Evolutionary conservation across 2,113 vertebrate genomes (phyloP), one percentile per base, ranked within the genome.

Genomic region (Acrocephalus kingi): DNA sequence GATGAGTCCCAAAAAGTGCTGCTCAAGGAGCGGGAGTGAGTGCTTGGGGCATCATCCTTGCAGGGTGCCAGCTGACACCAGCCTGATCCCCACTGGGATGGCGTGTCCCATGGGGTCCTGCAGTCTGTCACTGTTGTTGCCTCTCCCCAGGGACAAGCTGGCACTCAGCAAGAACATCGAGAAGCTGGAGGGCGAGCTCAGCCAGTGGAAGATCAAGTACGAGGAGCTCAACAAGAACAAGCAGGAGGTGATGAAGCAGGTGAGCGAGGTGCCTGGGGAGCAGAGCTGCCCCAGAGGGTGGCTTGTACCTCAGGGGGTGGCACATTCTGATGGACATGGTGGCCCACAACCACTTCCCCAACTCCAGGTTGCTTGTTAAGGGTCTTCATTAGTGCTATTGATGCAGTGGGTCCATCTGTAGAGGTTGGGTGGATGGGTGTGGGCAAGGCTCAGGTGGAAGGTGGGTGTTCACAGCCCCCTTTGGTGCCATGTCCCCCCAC

Each of bases 1-100:
- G 99, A 99, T 5, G 99, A 99, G 77, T 99, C 99, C 69, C 99
- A 99, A 95, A 99, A 99, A 96, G 99, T 99, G 97, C 97, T 99
- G 37, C 98, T 99, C 41, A 99, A 99, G 92, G 99, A 99, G 86
- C 87, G 99, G 79, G 99, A 99, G 99, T 99, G 97, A 99, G 98
- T 98, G 67, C 49, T 51, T 2, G 0, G 43, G 62, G 5, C 4
- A 1, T 69, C 20, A 5, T 14, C 41, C 41, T 35, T 4, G 3
- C 1, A 1, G 51, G 23, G 13, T 90, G 49, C 37, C 58, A 48
- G 76, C 66, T 4, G 3, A 35, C 17, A 9, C 27, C 84, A 55
- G 82, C 17, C 68, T 0, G 0, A 6, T 66, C 41, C 46, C 41
- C 27, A 3, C 20, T 0, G 11, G 51, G 28, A 4, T 41, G 72